A percentile compares a stretch with the other conserved stretches of the same genome.
These are phyloP conservation scores for Ahaetulla prasina DNA, from an alignment of 2,113 vertebrate species.

Conservation along the genomic window DNA sequence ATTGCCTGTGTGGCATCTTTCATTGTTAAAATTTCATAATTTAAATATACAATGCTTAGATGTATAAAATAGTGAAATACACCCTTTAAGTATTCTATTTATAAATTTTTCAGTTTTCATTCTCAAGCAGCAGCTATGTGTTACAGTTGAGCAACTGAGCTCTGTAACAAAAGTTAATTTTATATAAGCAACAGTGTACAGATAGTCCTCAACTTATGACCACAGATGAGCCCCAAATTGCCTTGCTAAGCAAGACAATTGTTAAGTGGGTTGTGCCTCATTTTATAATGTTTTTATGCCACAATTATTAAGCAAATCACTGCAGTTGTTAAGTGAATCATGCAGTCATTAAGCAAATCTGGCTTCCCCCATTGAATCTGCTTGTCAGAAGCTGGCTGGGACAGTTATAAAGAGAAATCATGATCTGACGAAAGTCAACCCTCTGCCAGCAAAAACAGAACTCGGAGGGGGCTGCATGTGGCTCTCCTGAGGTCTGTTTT, in stretches of 20 bases:
- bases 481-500: no score
- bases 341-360: not conserved
- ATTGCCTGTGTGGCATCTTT: not conserved
- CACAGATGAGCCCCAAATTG: not conserved
- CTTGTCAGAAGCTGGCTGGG: not conserved
- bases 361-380: not conserved
- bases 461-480: no score
- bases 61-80: not conserved
- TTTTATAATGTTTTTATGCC: not conserved
- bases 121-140: not conserved
- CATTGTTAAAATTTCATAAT: conserved; percentile 11
- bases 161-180: not conserved
- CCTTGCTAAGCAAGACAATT: not conserved
- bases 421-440: not conserved
- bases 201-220: not conserved
- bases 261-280: not conserved
- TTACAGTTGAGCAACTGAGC: not conserved
- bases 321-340: not conserved
- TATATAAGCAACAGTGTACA: not conserved
- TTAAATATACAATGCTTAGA: not conserved
- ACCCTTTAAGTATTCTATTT: not conserved
- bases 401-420: not conserved
- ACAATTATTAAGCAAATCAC: not conserved
- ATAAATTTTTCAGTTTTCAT: conserved; percentile 2
- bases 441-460: no score